Conservation (phyloP, 2,113 vertebrate species). For the Chionis minor region DNA sequence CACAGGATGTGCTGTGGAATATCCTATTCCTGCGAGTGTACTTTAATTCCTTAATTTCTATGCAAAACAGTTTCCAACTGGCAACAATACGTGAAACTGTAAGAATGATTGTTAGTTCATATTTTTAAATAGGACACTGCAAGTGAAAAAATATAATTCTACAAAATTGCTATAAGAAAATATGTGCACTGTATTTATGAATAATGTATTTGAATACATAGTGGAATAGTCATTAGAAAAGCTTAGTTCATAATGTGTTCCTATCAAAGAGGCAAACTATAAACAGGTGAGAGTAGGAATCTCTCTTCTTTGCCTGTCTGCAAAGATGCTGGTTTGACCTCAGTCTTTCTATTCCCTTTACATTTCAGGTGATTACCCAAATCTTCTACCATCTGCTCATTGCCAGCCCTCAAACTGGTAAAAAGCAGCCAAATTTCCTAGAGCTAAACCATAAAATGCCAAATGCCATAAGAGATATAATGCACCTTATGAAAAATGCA, state of each 20-base stretch:
- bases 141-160: constrained; percentile 29
- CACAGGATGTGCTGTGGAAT: not conserved
- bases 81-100: constrained; percentile 2
- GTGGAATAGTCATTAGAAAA: constrained; percentile 27
- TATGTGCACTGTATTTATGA: not conserved
- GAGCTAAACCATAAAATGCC: not conserved
- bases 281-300: not conserved
- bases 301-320: not conserved
- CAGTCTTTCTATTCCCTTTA: not conserved
- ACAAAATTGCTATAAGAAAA: not conserved
- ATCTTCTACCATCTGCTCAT: not conserved
- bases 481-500: not conserved
- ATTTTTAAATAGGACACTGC: constrained; percentile 22
- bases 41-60: constrained; percentile 45
- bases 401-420: not conserved
- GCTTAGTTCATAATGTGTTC: not conserved
- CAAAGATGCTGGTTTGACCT: not conserved
- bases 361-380: not conserved
- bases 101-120: not conserved
- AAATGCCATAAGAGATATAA: not conserved
- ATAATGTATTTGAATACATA: constrained; percentile 11
- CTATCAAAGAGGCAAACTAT: not conserved
- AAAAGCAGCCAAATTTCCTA: not conserved
- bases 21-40: not conserved
- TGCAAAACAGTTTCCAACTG: constrained; percentile 40